Percentiles rank a stretch among this genome's conserved stretches.
phyloP scores from a whole-genome alignment of 2,113 vertebrate species.

The Phrynocephalus versicolor region DNA sequence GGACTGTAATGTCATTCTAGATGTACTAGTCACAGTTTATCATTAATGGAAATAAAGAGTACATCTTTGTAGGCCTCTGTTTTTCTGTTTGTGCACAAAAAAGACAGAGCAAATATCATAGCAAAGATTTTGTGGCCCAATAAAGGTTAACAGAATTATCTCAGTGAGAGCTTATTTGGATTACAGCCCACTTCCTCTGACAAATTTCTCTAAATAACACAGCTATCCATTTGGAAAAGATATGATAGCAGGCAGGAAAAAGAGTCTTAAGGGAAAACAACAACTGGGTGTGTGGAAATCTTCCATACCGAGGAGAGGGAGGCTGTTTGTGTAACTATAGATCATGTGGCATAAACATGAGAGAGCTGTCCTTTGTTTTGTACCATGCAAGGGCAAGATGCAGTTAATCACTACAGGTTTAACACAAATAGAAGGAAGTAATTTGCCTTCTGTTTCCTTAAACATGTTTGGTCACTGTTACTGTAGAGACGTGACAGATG shows the following conservation, averaged over 20 bases:
- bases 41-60: no score
- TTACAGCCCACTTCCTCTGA: no score
- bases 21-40: neutral
- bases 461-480: no score
- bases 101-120: no score
- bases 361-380: neutral
- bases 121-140: no score
- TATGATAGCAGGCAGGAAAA: neutral
- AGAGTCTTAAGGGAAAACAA: neutral
- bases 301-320: neutral
- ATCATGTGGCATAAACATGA: neutral
- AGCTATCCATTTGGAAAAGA: neutral
- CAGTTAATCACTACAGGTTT: neutral
- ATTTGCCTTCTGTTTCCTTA: neutral
- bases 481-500: no score
- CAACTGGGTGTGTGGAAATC: neutral
- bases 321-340: neutral
- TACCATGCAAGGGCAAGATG: neutral
- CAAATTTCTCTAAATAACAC: no score
- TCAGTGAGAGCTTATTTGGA: no score
- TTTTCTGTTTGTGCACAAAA: neutral
- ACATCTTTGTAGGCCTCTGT: no score
- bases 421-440: conserved; percentile 1
- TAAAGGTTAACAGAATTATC: no score
- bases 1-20: neutral